Evolutionary conservation across 2,888 invertebrate genomes (phyloP).

Genomic region (Psylliodes chrysocephalus): DNA sequence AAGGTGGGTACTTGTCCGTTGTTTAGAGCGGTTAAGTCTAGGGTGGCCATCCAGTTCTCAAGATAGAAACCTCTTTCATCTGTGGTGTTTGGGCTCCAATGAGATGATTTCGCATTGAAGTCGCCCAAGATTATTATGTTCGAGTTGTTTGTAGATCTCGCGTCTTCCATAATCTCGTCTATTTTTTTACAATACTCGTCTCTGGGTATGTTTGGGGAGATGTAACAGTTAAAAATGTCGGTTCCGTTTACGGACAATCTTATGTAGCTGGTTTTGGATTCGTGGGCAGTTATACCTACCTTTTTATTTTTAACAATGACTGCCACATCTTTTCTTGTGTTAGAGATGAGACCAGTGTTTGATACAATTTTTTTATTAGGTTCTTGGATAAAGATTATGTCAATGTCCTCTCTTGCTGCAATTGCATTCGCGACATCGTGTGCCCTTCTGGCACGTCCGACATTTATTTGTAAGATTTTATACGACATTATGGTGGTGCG

Average conservation of each 20-base stretch:
- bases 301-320: not conserved
- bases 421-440: not conserved
- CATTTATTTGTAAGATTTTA: not conserved
- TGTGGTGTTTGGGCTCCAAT: not conserved
- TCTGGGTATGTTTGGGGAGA: conserved; percentile 1
- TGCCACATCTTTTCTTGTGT: not conserved
- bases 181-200: not conserved
- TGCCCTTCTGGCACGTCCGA: not conserved
- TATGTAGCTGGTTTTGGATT: not conserved
- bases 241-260: too few relatives aligned
- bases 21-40: not conserved
- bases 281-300: not conserved
- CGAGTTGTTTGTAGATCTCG: too few relatives aligned
- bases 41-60: not conserved
- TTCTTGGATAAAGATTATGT: not conserved
- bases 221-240: conserved; percentile 5
- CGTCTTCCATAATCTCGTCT: not conserved
- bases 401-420: not conserved
- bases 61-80: not conserved
- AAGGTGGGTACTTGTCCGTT: not conserved
- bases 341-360: not conserved
- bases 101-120: conserved; percentile 1
- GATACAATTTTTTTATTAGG: not conserved
- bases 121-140: not conserved
- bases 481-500: not conserved